Percentiles rank a stretch among this genome's conserved stretches.
Evolutionary conservation across 2,888 invertebrate genomes (phyloP).

Genomic region (Xestia sexstrigata): DNA sequence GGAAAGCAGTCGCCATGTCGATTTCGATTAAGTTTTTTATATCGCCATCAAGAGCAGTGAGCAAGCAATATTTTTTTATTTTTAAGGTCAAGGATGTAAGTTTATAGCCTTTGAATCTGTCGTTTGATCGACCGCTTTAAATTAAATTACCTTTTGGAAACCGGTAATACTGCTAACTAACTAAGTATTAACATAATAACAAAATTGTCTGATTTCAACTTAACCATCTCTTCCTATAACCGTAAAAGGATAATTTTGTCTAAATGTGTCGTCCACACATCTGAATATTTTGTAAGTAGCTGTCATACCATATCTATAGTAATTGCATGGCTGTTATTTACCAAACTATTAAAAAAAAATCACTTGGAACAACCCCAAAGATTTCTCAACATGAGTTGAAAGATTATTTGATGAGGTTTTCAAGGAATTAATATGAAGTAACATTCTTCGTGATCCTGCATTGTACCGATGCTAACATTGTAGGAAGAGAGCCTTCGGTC

Average conservation of each 20-base stretch:
- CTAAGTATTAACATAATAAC: background rate
- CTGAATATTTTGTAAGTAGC: background rate
- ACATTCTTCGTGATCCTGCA: too few species aligned
- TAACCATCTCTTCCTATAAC: background rate
- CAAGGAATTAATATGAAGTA: too few species aligned
- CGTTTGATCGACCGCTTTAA: slow-evolving; percentile 19
- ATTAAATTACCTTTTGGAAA: slow-evolving; percentile 4
- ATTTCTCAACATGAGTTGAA: too few species aligned
- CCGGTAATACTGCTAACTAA: background rate
- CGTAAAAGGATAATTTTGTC: background rate
- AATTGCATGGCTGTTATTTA: too few species aligned
- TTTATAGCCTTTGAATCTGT: slow-evolving; percentile 26
- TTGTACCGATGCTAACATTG: background rate
- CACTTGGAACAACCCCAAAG: too few species aligned
- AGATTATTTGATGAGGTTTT: too few species aligned
- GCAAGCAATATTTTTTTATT: slow-evolving; percentile 41
- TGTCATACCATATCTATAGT: background rate
- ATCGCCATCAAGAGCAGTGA: slow-evolving; percentile 43
- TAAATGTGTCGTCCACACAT: background rate
- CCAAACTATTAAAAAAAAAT: too few species aligned
- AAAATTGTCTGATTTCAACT: background rate
- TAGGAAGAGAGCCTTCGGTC: too few species aligned
- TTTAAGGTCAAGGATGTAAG: slow-evolving; percentile 39
- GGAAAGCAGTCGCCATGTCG: slow-evolving; percentile 51
- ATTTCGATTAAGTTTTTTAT: slow-evolving; percentile 57